Evolutionary conservation across 1,140 invertebrate species (phyloP).

Genomic region (Bombus huntii): DNA sequence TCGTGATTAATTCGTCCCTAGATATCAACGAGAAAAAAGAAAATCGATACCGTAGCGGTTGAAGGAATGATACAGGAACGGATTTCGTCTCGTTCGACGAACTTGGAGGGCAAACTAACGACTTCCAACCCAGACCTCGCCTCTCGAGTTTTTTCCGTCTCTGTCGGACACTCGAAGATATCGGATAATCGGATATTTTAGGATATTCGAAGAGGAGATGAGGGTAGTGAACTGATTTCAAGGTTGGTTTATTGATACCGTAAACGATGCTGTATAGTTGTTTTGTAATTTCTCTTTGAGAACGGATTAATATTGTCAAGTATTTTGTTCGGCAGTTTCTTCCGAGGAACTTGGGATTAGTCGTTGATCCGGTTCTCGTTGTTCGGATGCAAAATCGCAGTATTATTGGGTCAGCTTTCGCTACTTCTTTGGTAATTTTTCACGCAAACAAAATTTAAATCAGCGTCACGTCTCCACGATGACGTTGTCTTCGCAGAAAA

Average conservation of each 20-base stretch:
- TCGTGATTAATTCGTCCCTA: slow-evolving; percentile 39
- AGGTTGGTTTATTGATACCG: not conserved
- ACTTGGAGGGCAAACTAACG: not conserved
- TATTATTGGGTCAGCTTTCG: slow-evolving; percentile 13
- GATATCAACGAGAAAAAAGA: slow-evolving; percentile 2
- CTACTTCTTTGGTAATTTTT: slow-evolving; percentile 15
- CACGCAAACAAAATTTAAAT: slow-evolving; percentile 16
- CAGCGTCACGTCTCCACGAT: not conserved
- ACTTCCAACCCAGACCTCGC: not conserved
- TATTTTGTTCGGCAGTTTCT: not conserved
- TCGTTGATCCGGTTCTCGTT: not conserved
- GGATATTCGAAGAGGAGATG: too few relatives aligned
- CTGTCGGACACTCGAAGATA: not conserved
- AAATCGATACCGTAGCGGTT: not conserved
- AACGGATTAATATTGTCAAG: not conserved
- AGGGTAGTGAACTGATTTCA: not conserved
- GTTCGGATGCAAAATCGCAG: not conserved
- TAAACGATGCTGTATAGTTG: too few relatives aligned
- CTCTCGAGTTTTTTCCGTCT: not conserved
- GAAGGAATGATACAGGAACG: not conserved
- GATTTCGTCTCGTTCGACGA: slow-evolving; percentile 25
- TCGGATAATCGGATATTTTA: not conserved
- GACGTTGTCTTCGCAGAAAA: not conserved
- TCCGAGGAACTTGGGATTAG: not conserved
- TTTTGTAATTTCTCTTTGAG: too few relatives aligned